Percentiles rank a stretch among this genome's conserved stretches.
Conservation (phyloP, 2,797 vertebrate genomes). For the Aulostomus chinensis region DNA sequence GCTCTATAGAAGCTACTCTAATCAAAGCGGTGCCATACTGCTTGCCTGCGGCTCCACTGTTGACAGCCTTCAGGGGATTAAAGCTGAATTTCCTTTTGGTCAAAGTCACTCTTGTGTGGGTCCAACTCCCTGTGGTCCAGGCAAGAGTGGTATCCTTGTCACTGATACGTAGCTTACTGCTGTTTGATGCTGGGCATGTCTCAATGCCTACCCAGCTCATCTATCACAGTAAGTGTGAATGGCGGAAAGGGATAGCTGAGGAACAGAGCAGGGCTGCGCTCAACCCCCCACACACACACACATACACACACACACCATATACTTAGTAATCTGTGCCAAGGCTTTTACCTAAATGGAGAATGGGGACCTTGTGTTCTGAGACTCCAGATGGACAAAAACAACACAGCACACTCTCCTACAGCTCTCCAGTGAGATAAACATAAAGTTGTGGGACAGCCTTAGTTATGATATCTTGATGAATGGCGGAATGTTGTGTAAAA, state of each 20-base stretch:
- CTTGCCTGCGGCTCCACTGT: slow-evolving; percentile 32
- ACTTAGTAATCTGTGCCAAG: slow-evolving; percentile 74
- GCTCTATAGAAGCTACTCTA: slow-evolving; percentile 53
- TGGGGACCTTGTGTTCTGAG: slow-evolving; percentile 74
- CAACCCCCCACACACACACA: slow-evolving; percentile 48
- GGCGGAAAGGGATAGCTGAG: slow-evolving; percentile 57
- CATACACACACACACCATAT: slow-evolving; percentile 53
- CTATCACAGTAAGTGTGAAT: slow-evolving; percentile 80
- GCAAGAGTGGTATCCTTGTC: slow-evolving; percentile 54
- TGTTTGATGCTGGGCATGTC: slow-evolving; percentile 76
- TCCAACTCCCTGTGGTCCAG: slow-evolving; percentile 33
- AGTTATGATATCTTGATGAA: slow-evolving; percentile 7
- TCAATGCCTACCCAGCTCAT: slow-evolving; percentile 67
- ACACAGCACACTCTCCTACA: slow-evolving; percentile 49
- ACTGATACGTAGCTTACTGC: slow-evolving; percentile 57
- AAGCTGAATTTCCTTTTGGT: slow-evolving; percentile 67
- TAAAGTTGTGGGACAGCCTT: slow-evolving; percentile 5
- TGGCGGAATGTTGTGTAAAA: slow-evolving; percentile 1
- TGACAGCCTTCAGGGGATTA: slow-evolving; percentile 48
- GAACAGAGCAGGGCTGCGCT: slow-evolving; percentile 58
- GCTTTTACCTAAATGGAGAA: slow-evolving; percentile 66
- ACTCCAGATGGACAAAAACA: slow-evolving; percentile 74
- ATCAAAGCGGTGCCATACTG: slow-evolving; percentile 58
- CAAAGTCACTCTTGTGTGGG: slow-evolving; percentile 41
- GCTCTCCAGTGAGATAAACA: slow-evolving; percentile 31